Conservation (phyloP, 2,113 vertebrate species). For the Acanthochromis polyacanthus region DNA sequence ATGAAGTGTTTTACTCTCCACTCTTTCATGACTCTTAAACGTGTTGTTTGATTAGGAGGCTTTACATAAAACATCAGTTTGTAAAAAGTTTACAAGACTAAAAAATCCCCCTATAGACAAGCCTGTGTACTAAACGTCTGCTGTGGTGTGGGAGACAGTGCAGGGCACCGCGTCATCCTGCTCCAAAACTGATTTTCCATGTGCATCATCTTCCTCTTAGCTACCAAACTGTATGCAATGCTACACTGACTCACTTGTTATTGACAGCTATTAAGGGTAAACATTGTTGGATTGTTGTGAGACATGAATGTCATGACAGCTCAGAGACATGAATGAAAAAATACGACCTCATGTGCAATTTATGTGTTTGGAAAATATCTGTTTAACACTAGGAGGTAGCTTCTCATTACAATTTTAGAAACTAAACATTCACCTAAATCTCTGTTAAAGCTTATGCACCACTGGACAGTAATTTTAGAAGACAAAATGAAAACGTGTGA, state of each 20-base stretch:
- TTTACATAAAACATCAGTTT: constrained; percentile 19
- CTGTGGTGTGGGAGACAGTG: not conserved
- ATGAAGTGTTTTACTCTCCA: not conserved
- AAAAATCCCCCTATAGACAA: not conserved
- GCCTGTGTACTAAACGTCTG: not conserved
- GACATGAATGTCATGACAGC: not conserved
- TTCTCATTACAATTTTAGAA: too few species aligned
- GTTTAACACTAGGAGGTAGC: too few species aligned
- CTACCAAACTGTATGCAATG: not conserved
- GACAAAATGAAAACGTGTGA: too few species aligned
- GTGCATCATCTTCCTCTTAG: not conserved
- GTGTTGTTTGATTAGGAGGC: not conserved
- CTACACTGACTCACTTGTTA: not conserved
- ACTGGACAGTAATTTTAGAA: too few species aligned
- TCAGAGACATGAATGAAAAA: not conserved
- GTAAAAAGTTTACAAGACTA: constrained; percentile 4
- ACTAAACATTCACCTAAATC: too few species aligned
- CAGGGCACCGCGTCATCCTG: not conserved
- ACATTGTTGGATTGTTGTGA: not conserved
- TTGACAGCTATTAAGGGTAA: not conserved
- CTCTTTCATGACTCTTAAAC: not conserved
- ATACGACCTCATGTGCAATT: too few species aligned
- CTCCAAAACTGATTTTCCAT: not conserved
- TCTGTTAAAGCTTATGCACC: too few species aligned
- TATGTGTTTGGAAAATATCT: too few species aligned